Evolutionary conservation across 2,888 invertebrate genomes (phyloP).

Genomic region (Sympetrum striolatum): DNA sequence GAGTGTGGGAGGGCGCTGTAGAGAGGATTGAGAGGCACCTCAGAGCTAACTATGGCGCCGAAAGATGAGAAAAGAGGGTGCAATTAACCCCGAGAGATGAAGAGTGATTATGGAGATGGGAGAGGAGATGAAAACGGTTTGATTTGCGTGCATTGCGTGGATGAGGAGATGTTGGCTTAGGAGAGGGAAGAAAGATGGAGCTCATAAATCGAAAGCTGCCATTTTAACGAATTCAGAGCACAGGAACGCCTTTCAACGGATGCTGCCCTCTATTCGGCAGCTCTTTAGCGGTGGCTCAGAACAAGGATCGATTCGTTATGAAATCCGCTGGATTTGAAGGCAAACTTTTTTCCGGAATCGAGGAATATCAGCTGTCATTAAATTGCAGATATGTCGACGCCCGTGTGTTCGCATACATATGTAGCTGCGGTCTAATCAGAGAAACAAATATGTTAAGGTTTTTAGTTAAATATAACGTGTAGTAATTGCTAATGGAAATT

Average conservation of each 20-base stretch:
- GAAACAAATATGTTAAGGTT: no score
- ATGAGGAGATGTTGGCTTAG: neutral
- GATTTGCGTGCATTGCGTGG: neutral
- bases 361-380: no score
- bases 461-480: no score
- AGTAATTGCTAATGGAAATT: no score
- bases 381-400: no score
- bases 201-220: neutral
- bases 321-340: no score
- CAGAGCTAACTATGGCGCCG: neutral
- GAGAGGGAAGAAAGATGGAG: neutral
- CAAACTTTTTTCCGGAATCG: no score
- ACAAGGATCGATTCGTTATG: no score
- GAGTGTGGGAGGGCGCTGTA: neutral
- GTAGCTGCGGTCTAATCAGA: no score
- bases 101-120: neutral
- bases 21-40: neutral
- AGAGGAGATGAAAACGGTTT: neutral
- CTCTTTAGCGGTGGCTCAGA: neutral
- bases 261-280: neutral
- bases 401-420: no score
- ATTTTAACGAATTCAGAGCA: neutral
- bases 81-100: neutral
- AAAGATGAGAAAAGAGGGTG: neutral
- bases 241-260: neutral